Percentiles rank a stretch among this genome's conserved stretches.
These are phyloP conservation scores for Sporophila hypoxantha DNA, from an alignment of 2,113 vertebrate species.

Conservation along the genomic window DNA sequence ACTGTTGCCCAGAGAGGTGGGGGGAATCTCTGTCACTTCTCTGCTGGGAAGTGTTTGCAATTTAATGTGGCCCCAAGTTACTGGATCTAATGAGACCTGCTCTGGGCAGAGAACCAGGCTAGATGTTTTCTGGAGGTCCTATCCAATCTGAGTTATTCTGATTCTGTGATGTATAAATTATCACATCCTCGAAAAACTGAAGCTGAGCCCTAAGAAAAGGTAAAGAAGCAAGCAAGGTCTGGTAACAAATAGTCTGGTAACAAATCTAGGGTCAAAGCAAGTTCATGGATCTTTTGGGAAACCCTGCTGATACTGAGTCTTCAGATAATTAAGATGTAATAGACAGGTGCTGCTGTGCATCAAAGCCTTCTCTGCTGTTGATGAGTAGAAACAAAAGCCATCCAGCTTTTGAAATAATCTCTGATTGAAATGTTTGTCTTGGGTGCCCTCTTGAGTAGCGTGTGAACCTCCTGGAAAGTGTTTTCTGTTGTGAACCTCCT, in stretches of 20 bases:
- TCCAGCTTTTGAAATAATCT: neutral
- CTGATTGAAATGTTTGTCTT: neutral
- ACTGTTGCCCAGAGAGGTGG: neutral
- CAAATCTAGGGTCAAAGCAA: neutral
- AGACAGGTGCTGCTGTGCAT: neutral
- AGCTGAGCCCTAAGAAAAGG: neutral
- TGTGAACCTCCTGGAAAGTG: neutral
- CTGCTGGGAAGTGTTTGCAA: neutral
- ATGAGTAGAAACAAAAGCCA: neutral
- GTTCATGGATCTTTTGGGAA: neutral
- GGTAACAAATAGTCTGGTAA: neutral
- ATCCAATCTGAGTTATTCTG: neutral
- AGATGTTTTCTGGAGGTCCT: neutral
- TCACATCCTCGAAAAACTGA: neutral
- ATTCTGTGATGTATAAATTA: neutral
- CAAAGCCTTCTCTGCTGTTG: neutral
- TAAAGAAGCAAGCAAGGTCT: neutral
- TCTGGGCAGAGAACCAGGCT: neutral
- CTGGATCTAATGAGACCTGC: neutral
- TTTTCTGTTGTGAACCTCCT: neutral
- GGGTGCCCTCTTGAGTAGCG: neutral
- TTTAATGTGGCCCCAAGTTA: neutral
- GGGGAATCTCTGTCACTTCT: neutral
- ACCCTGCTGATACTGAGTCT: neutral
- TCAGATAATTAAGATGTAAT: neutral